phyloP scores from a whole-genome alignment of 2,888 invertebrate genomes.

The Noctua comes region DNA sequence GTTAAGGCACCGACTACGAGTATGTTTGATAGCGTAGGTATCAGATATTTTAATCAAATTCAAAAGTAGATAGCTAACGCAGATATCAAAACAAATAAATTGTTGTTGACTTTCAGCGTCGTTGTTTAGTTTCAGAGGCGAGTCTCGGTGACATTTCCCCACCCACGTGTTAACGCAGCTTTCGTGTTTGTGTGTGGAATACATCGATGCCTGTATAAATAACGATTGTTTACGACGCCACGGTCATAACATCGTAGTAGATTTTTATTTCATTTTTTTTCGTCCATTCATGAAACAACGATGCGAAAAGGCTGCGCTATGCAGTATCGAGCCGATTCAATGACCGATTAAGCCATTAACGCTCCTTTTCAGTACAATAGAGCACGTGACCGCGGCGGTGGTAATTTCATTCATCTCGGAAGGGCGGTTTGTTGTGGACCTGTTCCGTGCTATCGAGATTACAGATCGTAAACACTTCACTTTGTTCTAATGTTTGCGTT shows the following conservation, averaged over 20 bases:
- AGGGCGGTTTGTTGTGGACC: conserved; percentile 73
- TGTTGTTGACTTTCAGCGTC: conserved; percentile 41
- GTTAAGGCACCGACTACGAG: background rate
- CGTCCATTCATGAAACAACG: conserved; percentile 85
- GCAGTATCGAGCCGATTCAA: conserved; percentile 81
- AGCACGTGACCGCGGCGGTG: conserved; percentile 82
- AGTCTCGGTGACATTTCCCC: conserved; percentile 58
- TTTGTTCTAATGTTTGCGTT: conserved; percentile 53
- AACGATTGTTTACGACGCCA: conserved; percentile 77
- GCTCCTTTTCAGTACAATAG: conserved; percentile 84
- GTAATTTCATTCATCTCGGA: conserved; percentile 83
- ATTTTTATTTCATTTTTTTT: conserved; percentile 79
- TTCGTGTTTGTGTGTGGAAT: conserved; percentile 63
- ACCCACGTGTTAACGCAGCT: conserved; percentile 57
- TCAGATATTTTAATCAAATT: conserved; percentile 2
- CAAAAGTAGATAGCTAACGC: background rate
- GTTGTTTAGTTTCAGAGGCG: conserved; percentile 51
- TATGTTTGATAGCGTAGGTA: background rate
- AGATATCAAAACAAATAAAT: conserved; percentile 29
- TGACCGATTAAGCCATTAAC: conserved; percentile 86
- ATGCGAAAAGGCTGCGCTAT: conserved; percentile 80
- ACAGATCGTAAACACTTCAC: conserved; percentile 63
- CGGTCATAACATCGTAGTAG: conserved; percentile 78
- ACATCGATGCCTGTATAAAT: conserved; percentile 70
- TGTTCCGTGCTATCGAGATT: conserved; percentile 61